These are phyloP conservation scores for Drosophila rubida DNA, from an alignment of 2,888 invertebrate genomes.

Conservation along the genomic window DNA sequence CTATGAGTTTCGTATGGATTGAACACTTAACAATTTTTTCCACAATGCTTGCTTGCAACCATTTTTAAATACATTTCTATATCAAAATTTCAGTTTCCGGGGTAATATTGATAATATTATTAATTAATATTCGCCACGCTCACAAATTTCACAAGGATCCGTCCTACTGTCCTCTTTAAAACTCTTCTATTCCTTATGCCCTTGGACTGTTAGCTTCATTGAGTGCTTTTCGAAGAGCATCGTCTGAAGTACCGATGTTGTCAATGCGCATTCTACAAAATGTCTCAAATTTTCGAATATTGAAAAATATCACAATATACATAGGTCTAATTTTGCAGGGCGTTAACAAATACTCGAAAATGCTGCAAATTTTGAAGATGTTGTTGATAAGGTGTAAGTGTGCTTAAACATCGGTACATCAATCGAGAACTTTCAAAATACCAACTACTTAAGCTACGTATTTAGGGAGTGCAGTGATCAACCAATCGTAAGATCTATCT, in stretches of 20 bases:
- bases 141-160: slow-evolving; percentile 24
- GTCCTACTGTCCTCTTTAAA: slow-evolving; percentile 17
- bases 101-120: slow-evolving; percentile 32
- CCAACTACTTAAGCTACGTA: slow-evolving; percentile 14
- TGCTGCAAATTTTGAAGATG: background rate
- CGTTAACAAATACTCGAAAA: slow-evolving; percentile 12
- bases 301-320: slow-evolving; percentile 54
- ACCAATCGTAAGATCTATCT: slow-evolving; percentile 33
- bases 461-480: slow-evolving; percentile 62
- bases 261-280: background rate
- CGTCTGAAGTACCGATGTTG: slow-evolving; percentile 12
- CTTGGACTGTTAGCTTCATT: slow-evolving; percentile 16
- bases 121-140: slow-evolving; percentile 45
- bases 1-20: slow-evolving; percentile 32
- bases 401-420: slow-evolving; percentile 12
- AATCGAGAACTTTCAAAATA: slow-evolving; percentile 3
- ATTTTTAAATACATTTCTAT: slow-evolving; percentile 23
- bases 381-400: background rate
- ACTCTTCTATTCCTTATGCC: slow-evolving; percentile 4
- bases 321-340: slow-evolving; percentile 32
- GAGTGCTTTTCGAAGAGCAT: slow-evolving; percentile 15
- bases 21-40: slow-evolving; percentile 51
- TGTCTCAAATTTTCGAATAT: slow-evolving; percentile 22
- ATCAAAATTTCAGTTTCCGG: slow-evolving; percentile 43
- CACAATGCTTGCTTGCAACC: slow-evolving; percentile 28